Percentiles rank a stretch among this genome's conserved stretches.
Conservation (phyloP, 2,797 vertebrate genomes). For the Myotis planiceps region DNA sequence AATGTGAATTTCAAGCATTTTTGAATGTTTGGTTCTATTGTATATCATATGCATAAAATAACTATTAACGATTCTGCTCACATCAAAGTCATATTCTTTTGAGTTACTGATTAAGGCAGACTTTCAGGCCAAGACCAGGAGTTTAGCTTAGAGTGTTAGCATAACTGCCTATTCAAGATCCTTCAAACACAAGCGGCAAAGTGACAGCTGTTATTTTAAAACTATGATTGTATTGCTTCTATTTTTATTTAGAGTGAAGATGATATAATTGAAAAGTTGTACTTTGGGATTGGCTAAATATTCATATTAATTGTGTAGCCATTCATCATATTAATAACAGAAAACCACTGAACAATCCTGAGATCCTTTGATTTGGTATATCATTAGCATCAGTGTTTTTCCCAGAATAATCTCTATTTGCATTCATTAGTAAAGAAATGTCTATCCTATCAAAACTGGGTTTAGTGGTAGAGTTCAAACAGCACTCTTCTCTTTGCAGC, state of each 20-base stretch:
- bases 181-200: neutral
- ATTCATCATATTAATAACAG: neutral
- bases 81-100: slow-evolving; percentile 44
- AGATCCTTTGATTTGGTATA: slow-evolving; percentile 12
- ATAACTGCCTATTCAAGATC: neutral
- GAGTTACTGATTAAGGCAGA: slow-evolving; percentile 7
- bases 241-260: neutral
- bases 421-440: neutral
- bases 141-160: neutral
- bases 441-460: slow-evolving; percentile 1
- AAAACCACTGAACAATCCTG: neutral
- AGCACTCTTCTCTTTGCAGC: neutral
- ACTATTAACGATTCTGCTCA: neutral
- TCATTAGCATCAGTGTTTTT: neutral
- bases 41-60: neutral
- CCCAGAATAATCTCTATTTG: neutral
- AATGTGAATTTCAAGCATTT: neutral
- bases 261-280: slow-evolving; percentile 9
- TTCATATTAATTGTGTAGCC: neutral
- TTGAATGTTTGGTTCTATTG: slow-evolving; percentile 37
- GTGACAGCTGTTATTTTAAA: neutral
- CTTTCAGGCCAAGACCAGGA: neutral
- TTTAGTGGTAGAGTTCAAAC: neutral
- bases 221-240: neutral
- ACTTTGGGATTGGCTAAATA: neutral